Evolutionary conservation across 2,113 vertebrate genomes (phyloP), one percentile per base, ranked within the genome.

Genomic region (Trachemys scripta): DNA sequence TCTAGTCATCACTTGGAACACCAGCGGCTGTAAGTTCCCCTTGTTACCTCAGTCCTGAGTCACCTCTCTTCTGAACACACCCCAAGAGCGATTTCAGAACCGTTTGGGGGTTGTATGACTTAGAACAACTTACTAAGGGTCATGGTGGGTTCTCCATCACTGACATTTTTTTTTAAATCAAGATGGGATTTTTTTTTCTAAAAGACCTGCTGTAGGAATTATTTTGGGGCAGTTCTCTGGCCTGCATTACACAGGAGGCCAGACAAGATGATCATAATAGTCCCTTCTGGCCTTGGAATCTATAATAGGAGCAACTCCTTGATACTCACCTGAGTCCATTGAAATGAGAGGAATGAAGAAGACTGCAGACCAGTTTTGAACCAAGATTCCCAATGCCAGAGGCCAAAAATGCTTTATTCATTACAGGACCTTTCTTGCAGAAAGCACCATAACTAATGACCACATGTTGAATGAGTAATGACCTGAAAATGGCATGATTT

Each of bases 401-500:
- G 76, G 88, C 96, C 65, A 95, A 82, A 59, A 86, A 84, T 82
- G 17, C 38, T 96, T 93, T 94, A 94, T 95, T 92, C 87, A 84
- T 65, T 95, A 94, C 51, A 0, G 0, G 3, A 76, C 27, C 80
- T 92, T 94, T 90, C 11, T 1, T 95, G 92, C 84, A 85, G 87
- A 84, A 96, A 95, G 80, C 87, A n/a, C 86, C 1, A 1, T 96
- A 95, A 95, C 84, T 89, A 86, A 87, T 57, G 86, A 76, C 89
- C 35, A 89, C 92, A 95, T 1, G 5, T 47, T 51, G 76, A 91
- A 81, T 84, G 85, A 94, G 85, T 96, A 97, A 98, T 96, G 94
- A 97, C 90, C 88, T 89, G 72, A 93, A 98, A 98, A 94, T 7
- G 59, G 76, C 76, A 93, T 14, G 0, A 94, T 98, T 97, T 97